These are phyloP conservation scores for Manduca sexta DNA, from an alignment of 1,140 invertebrate species.

Conservation along the genomic window DNA sequence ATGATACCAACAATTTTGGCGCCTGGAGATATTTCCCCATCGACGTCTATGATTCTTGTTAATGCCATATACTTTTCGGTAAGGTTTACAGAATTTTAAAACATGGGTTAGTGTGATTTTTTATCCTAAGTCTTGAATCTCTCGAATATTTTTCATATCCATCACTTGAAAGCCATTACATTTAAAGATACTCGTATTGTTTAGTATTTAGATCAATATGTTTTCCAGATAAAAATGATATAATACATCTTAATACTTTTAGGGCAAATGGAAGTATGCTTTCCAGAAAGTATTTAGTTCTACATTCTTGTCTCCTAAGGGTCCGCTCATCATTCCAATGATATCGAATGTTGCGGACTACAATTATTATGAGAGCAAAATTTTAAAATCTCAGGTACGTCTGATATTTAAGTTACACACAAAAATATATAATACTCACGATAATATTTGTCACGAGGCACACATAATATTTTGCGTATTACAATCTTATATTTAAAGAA, in stretches of 20 bases:
- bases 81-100: slow-evolving; percentile 13
- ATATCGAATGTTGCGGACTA: slow-evolving; percentile 21
- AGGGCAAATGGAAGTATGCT: slow-evolving; percentile 33
- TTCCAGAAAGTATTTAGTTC: slow-evolving; percentile 15
- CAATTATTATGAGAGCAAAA: slow-evolving; percentile 24
- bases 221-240: not conserved
- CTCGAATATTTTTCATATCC: too few relatives aligned
- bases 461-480: too few relatives aligned
- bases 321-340: slow-evolving; percentile 20
- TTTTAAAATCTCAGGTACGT: slow-evolving; percentile 25
- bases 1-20: slow-evolving; percentile 21
- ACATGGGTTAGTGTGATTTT: not conserved
- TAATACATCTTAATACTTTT: slow-evolving; percentile 3
- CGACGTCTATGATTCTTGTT: slow-evolving; percentile 27
- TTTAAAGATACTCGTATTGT: too few relatives aligned
- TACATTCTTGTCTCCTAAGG: slow-evolving; percentile 20
- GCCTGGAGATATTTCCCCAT: slow-evolving; percentile 15
- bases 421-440: too few relatives aligned
- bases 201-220: too few relatives aligned
- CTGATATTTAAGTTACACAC: not conserved
- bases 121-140: not conserved
- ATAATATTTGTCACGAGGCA: too few relatives aligned
- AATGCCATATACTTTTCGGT: slow-evolving; percentile 50
- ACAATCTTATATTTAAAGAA: too few relatives aligned
- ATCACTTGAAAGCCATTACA: too few relatives aligned